phyloP scores from a whole-genome alignment of 2,888 invertebrate genomes.

The Leptopterna dolabrata region DNA sequence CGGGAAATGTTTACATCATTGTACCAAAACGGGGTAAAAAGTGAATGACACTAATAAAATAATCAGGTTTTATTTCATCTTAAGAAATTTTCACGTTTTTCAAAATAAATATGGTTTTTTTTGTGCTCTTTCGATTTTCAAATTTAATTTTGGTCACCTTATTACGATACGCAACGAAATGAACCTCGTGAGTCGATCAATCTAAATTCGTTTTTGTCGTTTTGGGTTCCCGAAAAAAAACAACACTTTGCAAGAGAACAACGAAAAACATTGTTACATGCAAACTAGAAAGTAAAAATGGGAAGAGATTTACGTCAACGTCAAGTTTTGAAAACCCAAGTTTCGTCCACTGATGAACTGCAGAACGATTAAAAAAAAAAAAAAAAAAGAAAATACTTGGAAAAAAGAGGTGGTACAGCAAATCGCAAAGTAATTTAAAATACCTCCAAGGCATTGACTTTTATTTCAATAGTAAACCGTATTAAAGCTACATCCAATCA shows the following conservation, averaged over 20 bases:
- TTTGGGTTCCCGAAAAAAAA: neutral
- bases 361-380: neutral
- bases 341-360: neutral
- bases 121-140: constrained; percentile 23
- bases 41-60: constrained; percentile 21
- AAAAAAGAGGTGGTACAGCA: neutral
- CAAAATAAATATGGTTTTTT: constrained; percentile 23
- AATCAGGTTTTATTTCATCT: constrained; percentile 5
- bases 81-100: neutral
- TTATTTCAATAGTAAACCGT: constrained; percentile 30
- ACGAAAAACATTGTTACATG: neutral
- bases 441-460: neutral
- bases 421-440: constrained; percentile 5
- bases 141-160: neutral
- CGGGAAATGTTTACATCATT: constrained; percentile 35
- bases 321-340: neutral
- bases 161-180: neutral
- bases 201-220: neutral
- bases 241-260: neutral
- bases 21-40: neutral
- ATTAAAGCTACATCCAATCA: constrained; percentile 47
- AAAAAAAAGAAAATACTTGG: neutral
- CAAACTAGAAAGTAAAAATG: neutral
- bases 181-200: neutral
- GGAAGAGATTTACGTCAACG: neutral